Evolutionary conservation across 2,113 vertebrate genomes (phyloP).

Genomic region (Buteo buteo): DNA sequence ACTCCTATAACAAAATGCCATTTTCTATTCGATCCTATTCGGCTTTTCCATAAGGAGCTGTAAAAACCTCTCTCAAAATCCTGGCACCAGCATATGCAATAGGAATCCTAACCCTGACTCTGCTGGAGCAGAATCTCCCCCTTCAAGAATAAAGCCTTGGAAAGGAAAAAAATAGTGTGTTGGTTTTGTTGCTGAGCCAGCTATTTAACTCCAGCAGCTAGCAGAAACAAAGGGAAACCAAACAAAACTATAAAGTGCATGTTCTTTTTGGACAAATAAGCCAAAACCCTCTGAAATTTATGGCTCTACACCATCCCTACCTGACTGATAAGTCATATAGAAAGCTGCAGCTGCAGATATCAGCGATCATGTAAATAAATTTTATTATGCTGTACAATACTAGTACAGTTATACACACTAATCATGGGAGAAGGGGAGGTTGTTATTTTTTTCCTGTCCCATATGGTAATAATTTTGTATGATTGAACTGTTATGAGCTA

Average conservation of each 20-base stretch:
- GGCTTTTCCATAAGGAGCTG: constrained; percentile 18
- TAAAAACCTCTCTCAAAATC: constrained; percentile 3
- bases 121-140: constrained; percentile 10
- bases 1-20: not conserved
- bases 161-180: not conserved
- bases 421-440: constrained; percentile 7
- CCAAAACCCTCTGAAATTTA: constrained; percentile 25
- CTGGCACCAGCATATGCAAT: not conserved
- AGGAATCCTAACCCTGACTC: constrained; percentile 5
- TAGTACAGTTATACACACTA: not conserved
- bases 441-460: constrained; percentile 41
- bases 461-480: constrained; percentile 54
- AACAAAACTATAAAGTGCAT: not conserved
- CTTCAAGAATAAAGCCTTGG: constrained; percentile 25
- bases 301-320: not conserved
- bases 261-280: constrained; percentile 5
- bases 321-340: not conserved
- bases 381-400: constrained; percentile 3
- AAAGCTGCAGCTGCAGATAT: not conserved
- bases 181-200: constrained; percentile 53
- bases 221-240: constrained; percentile 47
- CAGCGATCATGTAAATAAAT: not conserved
- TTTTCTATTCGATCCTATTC: not conserved
- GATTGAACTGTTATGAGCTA: constrained; percentile 47
- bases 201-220: constrained; percentile 26